These are phyloP conservation scores for Orthosia gothica DNA, from an alignment of 2,888 invertebrate genomes.

Conservation along the genomic window DNA sequence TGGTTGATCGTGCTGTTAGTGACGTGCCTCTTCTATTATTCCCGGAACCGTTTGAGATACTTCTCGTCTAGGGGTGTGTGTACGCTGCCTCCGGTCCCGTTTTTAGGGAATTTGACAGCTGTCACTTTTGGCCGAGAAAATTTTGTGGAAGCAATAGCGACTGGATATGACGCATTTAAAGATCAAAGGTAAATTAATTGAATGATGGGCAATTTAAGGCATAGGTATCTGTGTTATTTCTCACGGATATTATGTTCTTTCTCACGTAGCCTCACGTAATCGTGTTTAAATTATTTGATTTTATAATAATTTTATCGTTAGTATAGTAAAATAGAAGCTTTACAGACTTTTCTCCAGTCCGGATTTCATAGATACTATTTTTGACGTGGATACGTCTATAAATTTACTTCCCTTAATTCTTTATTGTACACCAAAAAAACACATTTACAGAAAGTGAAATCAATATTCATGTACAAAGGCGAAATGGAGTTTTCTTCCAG, in stretches of 20 bases:
- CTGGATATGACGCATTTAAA: constrained; percentile 79
- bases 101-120: constrained; percentile 82
- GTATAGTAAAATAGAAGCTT: no score
- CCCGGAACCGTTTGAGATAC: constrained; percentile 75
- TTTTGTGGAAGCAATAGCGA: constrained; percentile 80
- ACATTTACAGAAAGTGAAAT: no score
- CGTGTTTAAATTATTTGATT: constrained; percentile 1
- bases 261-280: constrained; percentile 8
- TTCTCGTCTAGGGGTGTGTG: constrained; percentile 78
- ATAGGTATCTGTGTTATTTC: constrained; percentile 8
- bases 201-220: constrained; percentile 9
- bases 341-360: no score
- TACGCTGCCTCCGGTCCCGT: constrained; percentile 77
- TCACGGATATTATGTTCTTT: constrained; percentile 23
- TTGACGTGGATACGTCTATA: no score
- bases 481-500: no score
- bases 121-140: constrained; percentile 80
- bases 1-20: constrained; percentile 74
- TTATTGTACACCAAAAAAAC: no score
- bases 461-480: no score
- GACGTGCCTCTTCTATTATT: constrained; percentile 75
- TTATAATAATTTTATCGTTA: neutral
- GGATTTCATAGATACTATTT: no score
- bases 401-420: no score
- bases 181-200: constrained; percentile 76